Conservation (phyloP, 2,797 vertebrate genomes). For the Morelia viridis region DNA sequence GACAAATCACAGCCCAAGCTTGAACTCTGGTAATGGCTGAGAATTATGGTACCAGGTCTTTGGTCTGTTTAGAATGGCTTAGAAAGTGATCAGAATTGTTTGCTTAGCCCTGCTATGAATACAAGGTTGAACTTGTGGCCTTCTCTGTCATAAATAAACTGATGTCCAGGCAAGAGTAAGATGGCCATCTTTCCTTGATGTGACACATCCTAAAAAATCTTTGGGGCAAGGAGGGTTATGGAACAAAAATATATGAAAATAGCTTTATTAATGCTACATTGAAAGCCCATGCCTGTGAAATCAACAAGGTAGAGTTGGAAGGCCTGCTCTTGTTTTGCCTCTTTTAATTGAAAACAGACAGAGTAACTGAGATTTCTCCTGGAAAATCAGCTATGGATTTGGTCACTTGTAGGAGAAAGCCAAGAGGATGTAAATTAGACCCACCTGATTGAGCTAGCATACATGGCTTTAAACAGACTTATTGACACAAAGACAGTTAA, state of each 20-base stretch:
- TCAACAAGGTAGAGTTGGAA: slow-evolving; percentile 52
- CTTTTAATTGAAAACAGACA: slow-evolving; percentile 69
- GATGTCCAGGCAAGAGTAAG: slow-evolving; percentile 53
- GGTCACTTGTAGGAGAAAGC: slow-evolving; percentile 38
- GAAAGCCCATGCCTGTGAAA: slow-evolving; percentile 54
- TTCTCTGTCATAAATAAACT: slow-evolving; percentile 65
- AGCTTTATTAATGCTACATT: slow-evolving; percentile 58
- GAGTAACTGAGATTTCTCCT: slow-evolving; percentile 64
- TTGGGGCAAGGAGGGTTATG: slow-evolving; percentile 60
- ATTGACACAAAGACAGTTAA: background rate
- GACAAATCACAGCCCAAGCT: slow-evolving; percentile 47
- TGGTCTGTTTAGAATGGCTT: slow-evolving; percentile 63
- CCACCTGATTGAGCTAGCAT: background rate
- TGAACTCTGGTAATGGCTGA: slow-evolving; percentile 59
- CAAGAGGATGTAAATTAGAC: slow-evolving; percentile 20
- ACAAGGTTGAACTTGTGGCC: slow-evolving; percentile 66
- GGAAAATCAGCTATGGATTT: slow-evolving; percentile 49
- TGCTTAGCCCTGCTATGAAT: slow-evolving; percentile 62
- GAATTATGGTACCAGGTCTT: slow-evolving; percentile 60
- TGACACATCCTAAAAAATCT: slow-evolving; percentile 64
- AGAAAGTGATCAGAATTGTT: slow-evolving; percentile 62
- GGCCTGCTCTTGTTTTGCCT: slow-evolving; percentile 36
- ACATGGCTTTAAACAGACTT: background rate
- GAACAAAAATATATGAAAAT: slow-evolving; percentile 41
- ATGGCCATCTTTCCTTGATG: slow-evolving; percentile 66